Evolutionary conservation across 2,888 invertebrate species (phyloP).

Genomic region (Lacanobia oleracea): DNA sequence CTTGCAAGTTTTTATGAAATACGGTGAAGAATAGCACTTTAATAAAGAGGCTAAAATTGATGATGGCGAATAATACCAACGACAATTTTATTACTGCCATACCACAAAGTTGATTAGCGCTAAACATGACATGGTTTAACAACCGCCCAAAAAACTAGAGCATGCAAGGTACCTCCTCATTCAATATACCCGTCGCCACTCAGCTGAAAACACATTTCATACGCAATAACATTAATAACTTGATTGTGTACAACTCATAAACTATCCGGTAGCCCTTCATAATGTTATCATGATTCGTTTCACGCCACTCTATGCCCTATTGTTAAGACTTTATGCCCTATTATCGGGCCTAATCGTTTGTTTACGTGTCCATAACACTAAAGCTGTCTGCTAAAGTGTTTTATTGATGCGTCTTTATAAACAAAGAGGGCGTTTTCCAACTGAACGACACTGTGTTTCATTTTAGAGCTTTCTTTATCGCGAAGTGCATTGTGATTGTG

Average conservation of each 20-base stretch:
- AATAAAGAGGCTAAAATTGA: not conserved
- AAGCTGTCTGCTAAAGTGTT: constrained; percentile 75
- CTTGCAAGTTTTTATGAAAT: no score
- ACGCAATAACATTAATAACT: constrained; percentile 65
- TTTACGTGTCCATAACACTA: constrained; percentile 76
- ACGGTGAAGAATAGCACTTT: no score
- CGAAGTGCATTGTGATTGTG: constrained; percentile 32
- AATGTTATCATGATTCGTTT: constrained; percentile 59
- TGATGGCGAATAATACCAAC: not conserved
- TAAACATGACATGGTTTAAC: not conserved
- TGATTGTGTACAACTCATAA: constrained; percentile 56
- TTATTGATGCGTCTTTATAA: constrained; percentile 70
- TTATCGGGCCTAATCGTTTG: constrained; percentile 76
- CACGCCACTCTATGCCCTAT: constrained; percentile 67
- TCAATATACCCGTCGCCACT: constrained; percentile 27
- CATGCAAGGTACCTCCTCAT: not conserved
- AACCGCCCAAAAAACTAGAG: not conserved
- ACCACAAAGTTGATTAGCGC: not conserved
- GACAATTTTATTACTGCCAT: not conserved
- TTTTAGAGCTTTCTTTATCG: constrained; percentile 45
- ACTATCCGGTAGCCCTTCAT: constrained; percentile 59
- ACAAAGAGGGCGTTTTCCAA: constrained; percentile 61
- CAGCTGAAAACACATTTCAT: constrained; percentile 47
- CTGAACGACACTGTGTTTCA: constrained; percentile 51
- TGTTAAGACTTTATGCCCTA: constrained; percentile 68